phyloP scores from a whole-genome alignment of 2,888 invertebrate species.

The Agrilus cyanescens region DNA sequence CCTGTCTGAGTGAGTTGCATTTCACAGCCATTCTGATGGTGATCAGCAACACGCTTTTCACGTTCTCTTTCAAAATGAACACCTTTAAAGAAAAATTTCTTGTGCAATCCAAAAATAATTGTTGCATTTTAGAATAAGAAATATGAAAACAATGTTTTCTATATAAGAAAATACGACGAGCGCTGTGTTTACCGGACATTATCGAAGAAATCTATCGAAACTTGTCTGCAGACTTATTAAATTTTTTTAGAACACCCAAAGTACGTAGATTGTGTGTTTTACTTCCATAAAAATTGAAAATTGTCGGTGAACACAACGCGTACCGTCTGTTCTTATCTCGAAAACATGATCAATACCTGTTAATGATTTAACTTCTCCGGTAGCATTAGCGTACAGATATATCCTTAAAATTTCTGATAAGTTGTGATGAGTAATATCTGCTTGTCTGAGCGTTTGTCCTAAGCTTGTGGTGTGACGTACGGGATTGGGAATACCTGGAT shows the following conservation, averaged over 20 bases:
- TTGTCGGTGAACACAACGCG: too few species aligned
- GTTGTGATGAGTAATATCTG: constrained; percentile 84
- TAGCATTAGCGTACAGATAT: constrained; percentile 82
- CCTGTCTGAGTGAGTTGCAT: constrained; percentile 49
- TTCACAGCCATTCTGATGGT: constrained; percentile 65
- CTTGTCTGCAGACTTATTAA: too few species aligned
- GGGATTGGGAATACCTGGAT: constrained; percentile 84
- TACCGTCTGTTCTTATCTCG: too few species aligned
- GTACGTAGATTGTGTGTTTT: background rate
- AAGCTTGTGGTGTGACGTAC: constrained; percentile 80
- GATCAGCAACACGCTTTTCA: constrained; percentile 69
- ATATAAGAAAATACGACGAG: too few species aligned
- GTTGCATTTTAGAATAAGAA: background rate
- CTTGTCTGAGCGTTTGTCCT: constrained; percentile 78
- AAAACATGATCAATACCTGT: constrained; percentile 37
- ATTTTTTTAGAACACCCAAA: background rate
- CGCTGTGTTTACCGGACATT: too few species aligned
- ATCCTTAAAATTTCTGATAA: constrained; percentile 85
- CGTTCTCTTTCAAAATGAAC: constrained; percentile 72
- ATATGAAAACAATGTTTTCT: background rate
- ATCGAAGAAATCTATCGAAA: too few species aligned
- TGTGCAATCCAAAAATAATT: background rate
- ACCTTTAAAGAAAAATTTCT: constrained; percentile 33
- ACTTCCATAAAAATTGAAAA: too few species aligned
- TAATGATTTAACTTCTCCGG: constrained; percentile 71